phyloP scores from a whole-genome alignment of 2,113 vertebrate genomes.

The Poeciliopsis occidentalis region DNA sequence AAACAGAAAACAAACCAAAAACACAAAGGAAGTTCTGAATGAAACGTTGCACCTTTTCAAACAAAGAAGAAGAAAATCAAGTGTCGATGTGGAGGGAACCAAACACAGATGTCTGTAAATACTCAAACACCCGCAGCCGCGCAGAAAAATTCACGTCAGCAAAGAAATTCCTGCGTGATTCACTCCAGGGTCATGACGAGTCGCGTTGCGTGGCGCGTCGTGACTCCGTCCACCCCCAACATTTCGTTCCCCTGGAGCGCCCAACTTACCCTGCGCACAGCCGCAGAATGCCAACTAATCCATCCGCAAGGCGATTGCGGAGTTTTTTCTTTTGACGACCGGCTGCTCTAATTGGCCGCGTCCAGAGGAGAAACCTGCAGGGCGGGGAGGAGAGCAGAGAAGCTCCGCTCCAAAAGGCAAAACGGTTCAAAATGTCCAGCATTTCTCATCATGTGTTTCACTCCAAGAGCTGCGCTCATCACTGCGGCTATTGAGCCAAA shows the following conservation, averaged over 20 bases:
- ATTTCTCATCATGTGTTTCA: background rate
- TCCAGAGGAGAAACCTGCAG: slow-evolving; percentile 36
- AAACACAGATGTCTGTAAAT: slow-evolving; percentile 33
- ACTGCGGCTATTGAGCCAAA: background rate
- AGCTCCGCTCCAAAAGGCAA: slow-evolving; percentile 14
- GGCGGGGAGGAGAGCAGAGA: background rate
- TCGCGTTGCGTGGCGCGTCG: slow-evolving; percentile 67
- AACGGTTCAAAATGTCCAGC: slow-evolving; percentile 34
- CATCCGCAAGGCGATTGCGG: slow-evolving; percentile 25
- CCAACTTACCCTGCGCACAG: slow-evolving; percentile 48
- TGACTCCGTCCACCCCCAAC: slow-evolving; percentile 62
- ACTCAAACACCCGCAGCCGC: slow-evolving; percentile 28
- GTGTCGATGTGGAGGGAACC: slow-evolving; percentile 2
- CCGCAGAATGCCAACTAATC: slow-evolving; percentile 41
- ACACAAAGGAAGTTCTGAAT: background rate
- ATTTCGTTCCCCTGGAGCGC: slow-evolving; percentile 30
- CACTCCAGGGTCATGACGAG: slow-evolving; percentile 73
- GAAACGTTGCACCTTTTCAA: background rate
- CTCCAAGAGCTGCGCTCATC: background rate
- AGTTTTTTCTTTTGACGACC: slow-evolving; percentile 38
- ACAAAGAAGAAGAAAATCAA: slow-evolving; percentile 3
- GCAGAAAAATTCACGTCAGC: slow-evolving; percentile 72
- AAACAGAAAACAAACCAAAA: background rate
- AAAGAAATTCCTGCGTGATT: slow-evolving; percentile 70
- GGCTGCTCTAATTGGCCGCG: slow-evolving; percentile 51